These are phyloP conservation scores for Malacosoma neustria DNA, from an alignment of 2,888 invertebrate species.

Conservation along the genomic window DNA sequence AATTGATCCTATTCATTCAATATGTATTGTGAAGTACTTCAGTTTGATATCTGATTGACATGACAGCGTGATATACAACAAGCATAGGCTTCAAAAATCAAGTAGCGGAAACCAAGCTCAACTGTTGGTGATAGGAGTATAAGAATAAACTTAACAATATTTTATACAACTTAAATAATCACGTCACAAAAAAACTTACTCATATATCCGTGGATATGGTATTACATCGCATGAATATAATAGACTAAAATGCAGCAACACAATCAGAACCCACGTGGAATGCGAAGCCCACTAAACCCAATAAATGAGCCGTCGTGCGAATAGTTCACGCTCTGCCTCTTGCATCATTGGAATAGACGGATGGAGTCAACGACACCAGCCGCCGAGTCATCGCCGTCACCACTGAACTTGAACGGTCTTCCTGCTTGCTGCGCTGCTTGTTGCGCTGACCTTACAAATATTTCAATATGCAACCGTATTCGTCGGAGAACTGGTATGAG, in stretches of 20 bases:
- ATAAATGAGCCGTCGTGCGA: conserved; percentile 40
- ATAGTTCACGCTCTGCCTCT: conserved; percentile 51
- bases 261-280: conserved; percentile 2
- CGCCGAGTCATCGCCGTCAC: conserved; percentile 42
- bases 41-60: no score
- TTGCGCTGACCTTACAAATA: conserved; percentile 4
- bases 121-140: no score
- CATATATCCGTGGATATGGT: no score
- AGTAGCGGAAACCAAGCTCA: no score
- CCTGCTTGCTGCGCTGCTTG: conserved; percentile 21
- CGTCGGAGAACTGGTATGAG: conserved; percentile 5
- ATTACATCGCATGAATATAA: no score
- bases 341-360: conserved; percentile 47
- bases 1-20: no score
- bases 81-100: no score
- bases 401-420: conserved; percentile 37
- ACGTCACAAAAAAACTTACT: no score
- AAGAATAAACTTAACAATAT: no score
- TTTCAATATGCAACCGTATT: background rate
- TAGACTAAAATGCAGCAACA: background rate
- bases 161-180: no score
- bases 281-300: conserved; percentile 12
- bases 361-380: conserved; percentile 54
- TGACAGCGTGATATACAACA: no score
- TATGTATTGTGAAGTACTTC: no score